Conservation (phyloP, 2,113 vertebrate species). For the Siniperca chuatsi region DNA sequence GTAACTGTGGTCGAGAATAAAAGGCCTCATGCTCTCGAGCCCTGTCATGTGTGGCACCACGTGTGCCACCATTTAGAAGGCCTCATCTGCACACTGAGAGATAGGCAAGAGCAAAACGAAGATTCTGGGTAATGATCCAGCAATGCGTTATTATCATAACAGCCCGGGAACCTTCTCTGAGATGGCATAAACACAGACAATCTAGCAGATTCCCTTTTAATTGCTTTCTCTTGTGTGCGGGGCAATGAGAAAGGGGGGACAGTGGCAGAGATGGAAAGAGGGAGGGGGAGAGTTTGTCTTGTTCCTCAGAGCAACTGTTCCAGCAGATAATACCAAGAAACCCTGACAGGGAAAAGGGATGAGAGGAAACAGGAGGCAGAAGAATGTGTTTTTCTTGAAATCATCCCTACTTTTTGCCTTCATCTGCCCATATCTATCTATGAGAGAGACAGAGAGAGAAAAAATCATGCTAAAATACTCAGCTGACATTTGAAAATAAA, state of each 20-base stretch:
- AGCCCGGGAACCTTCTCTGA: conserved; percentile 52
- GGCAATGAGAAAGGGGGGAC: conserved; percentile 3
- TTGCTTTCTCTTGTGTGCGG: conserved; percentile 57
- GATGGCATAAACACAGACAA: conserved; percentile 59
- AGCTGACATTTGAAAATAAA: conserved; percentile 52
- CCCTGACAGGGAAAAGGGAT: conserved; percentile 53
- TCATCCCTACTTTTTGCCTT: conserved; percentile 16
- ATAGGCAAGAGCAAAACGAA: conserved; percentile 16
- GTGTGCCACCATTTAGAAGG: conserved; percentile 19
- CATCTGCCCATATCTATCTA: neutral
- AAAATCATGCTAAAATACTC: conserved; percentile 53
- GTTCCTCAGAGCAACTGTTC: conserved; percentile 61
- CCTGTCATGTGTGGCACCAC: conserved; percentile 20
- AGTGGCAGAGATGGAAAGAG: neutral
- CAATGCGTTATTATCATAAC: conserved; percentile 55
- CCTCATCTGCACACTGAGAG: conserved; percentile 52
- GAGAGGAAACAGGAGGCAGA: conserved; percentile 42
- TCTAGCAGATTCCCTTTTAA: conserved; percentile 66
- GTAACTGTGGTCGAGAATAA: conserved; percentile 28
- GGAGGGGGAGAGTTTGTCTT: conserved; percentile 1
- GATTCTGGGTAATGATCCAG: conserved; percentile 69
- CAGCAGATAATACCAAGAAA: conserved; percentile 66
- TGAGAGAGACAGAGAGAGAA: conserved; percentile 8
- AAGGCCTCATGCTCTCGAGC: conserved; percentile 16
- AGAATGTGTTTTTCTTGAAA: conserved; percentile 48